Base-by-base conservation (phyloP, 2,797 vertebrate species). In the Notoglanidium macrostoma region DNA sequence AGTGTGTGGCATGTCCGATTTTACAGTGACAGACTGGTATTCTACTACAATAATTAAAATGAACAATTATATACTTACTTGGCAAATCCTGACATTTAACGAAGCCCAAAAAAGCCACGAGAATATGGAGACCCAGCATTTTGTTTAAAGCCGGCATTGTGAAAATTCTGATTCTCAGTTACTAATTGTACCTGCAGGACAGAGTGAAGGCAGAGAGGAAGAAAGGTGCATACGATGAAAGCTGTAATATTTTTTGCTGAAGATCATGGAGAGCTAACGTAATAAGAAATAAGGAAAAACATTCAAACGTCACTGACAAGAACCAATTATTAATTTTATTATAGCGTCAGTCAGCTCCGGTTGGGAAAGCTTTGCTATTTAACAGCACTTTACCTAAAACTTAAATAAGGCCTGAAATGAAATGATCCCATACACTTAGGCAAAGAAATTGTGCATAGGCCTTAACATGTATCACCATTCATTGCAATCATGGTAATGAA, bases 61-160 rank as follows among this genome's bases (percentile, higher is more conserved):
- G 2, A 63, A 46, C 19, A 83, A 1, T 85, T 61, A 17, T 84
- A 70, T 55, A 95, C 96, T 95, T 94, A 95, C 94, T 95, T 92
- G 91, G 92, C 81, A 95, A 89, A 84, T 93, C 94, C 88, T 97
- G 94, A 90, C 94, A 92, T 26, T 92, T 93, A 87, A 81, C 87
- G 86, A 91, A 59, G 91, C 88, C 93, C 78, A 93, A 90, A 68
- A 94, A 74, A 86, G 77, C 93, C 76, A 93, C 89, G 61, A 95
- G 89, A 26, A 92, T 88, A 32, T 89, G 86, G 90, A 94, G 91
- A 91, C 92, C 89, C 92, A 95, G 88, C 86, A 94, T 91, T 49
- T 92, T 89, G 89, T 87, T 92, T 87, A 87, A 86, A 91, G 89
- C 83, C 88, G 91, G 87, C 93, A 94, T 94, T 92, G 92, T 94